Evolutionary conservation across 2,113 vertebrate genomes (phyloP), one percentile per base, ranked within the genome.

Genomic region (Oncorhynchus keta): DNA sequence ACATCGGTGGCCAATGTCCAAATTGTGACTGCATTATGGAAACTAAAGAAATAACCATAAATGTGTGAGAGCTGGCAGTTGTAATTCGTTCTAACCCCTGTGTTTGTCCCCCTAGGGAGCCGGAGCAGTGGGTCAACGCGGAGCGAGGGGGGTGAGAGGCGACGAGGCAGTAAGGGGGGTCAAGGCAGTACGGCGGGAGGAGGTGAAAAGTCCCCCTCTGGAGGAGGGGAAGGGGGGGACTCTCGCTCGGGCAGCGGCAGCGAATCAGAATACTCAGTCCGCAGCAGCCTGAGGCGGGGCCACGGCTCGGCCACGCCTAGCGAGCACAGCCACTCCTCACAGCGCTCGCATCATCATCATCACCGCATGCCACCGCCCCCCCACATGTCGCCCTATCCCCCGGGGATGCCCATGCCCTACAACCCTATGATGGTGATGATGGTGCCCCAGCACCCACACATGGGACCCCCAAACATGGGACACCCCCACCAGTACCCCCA

Each of bases 371-470:
- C 93, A 5, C 93, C 93, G 3, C 93, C 95, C 0, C 94, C 89
- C 22, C 94, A 80, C 89, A 94, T 89, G 83, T 93, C 95, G 1
- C 93, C 95, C 2, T 96, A 95, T 16, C 95, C 96, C 0, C 95
- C 96, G 0, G 95, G 95, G 3, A 94, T 96, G 82, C 90, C 93
- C 11, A 87, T 97, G 35, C 94, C 95, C 0, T 97, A 97, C 85
- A 96, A 97, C 78, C 95, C 96, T 72, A 96, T 97, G 95, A 96
- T 97, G 95, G 94, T 96, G 51, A 95, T 97, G 91, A 96, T 97
- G 96, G 93, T 97, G 70, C 95, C 95, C 0, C 94, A 94, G 80
- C 94, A 95, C 35, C 89, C 39, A 45, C 39, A 45, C 85, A 55
- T 55, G 51, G 91, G 13, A 30, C 65, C 26, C 32, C 81, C 90